phyloP scores from a whole-genome alignment of 2,797 vertebrate species.

The Takifugu ocellatus region DNA sequence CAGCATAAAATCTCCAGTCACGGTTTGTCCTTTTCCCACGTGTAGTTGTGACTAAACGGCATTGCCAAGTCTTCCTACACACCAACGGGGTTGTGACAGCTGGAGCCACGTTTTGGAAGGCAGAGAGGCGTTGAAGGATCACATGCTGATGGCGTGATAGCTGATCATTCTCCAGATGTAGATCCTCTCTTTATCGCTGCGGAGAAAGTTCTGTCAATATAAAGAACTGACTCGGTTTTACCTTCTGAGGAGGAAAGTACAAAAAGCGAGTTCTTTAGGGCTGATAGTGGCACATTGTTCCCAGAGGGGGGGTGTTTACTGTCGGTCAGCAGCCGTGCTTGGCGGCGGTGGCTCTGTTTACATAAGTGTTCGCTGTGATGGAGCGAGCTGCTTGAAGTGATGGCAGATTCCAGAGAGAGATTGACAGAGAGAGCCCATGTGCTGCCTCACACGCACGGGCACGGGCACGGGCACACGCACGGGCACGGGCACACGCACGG shows the following conservation, averaged over 20 bases:
- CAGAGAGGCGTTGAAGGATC: conserved; percentile 39
- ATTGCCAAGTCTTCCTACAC: conserved; percentile 50
- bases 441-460: conserved; percentile 43
- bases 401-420: conserved; percentile 56
- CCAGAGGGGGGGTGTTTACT: conserved; percentile 45
- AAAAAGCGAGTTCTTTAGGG: conserved; percentile 63
- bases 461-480: no score
- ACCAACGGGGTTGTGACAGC: conserved; percentile 56
- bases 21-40: conserved; percentile 25
- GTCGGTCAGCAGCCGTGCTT: conserved; percentile 71
- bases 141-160: conserved; percentile 14
- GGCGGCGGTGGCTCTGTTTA: conserved; percentile 70
- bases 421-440: conserved; percentile 60
- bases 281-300: conserved; percentile 69
- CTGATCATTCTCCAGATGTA: background rate
- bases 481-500: no score
- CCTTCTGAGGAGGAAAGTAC: conserved; percentile 39
- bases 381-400: conserved; percentile 57
- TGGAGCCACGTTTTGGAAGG: conserved; percentile 31
- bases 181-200: conserved; percentile 25
- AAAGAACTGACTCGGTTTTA: conserved; percentile 35
- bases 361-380: conserved; percentile 57
- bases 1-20: background rate
- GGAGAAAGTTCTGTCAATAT: conserved; percentile 16
- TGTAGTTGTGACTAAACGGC: conserved; percentile 11